Evolutionary conservation across 1,140 invertebrate species (phyloP).

Genomic region (Drosophila nigrodunni): DNA sequence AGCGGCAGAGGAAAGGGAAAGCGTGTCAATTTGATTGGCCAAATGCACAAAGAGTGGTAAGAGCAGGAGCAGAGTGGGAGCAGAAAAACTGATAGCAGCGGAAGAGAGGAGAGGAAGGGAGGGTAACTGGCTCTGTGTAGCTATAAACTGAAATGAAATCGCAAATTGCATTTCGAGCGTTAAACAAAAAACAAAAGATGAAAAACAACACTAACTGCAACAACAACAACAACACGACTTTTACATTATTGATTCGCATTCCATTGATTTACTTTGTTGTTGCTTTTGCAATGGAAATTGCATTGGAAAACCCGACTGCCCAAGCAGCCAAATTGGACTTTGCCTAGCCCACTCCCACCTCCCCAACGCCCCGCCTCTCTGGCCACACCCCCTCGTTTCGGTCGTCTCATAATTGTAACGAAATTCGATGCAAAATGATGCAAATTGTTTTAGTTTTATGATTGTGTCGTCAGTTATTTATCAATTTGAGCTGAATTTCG

Average conservation of each 20-base stretch:
- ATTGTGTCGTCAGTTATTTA: slow-evolving; percentile 2
- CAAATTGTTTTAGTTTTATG: slow-evolving; percentile 9
- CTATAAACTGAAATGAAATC: slow-evolving; percentile 44
- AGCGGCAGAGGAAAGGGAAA: slow-evolving; percentile 40
- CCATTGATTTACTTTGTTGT: slow-evolving; percentile 53
- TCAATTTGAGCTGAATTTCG: not conserved
- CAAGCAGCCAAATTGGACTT: slow-evolving; percentile 2
- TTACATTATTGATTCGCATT: slow-evolving; percentile 68
- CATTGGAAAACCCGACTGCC: not conserved
- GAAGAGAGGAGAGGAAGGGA: not conserved
- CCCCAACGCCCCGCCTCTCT: not conserved
- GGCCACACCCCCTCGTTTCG: slow-evolving; percentile 2
- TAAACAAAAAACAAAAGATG: slow-evolving; percentile 32
- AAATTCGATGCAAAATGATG: slow-evolving; percentile 10
- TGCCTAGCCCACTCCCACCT: not conserved
- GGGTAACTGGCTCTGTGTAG: slow-evolving; percentile 2
- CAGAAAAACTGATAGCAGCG: slow-evolving; percentile 28
- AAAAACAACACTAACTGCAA: slow-evolving; percentile 27
- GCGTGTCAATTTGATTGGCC: slow-evolving; percentile 71
- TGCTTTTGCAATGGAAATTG: not conserved
- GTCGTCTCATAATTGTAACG: slow-evolving; percentile 9
- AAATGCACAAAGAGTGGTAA: slow-evolving; percentile 18
- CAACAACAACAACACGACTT: slow-evolving; percentile 19
- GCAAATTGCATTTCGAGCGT: slow-evolving; percentile 47
- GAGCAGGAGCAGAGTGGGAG: slow-evolving; percentile 9